Evolutionary conservation across 1,140 invertebrate species (phyloP).

Genomic region (Drosophila burlai): DNA sequence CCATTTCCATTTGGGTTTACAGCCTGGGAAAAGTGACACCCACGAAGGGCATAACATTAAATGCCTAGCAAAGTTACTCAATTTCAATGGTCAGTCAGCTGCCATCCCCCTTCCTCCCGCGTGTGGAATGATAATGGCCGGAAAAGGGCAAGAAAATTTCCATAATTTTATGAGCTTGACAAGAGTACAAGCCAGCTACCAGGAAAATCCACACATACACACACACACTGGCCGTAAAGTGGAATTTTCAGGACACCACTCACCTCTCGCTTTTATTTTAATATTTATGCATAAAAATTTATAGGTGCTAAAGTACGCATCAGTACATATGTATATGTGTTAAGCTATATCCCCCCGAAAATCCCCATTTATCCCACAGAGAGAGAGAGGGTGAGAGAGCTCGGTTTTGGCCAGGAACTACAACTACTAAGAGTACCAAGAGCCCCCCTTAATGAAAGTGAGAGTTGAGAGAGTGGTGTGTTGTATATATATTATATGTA

Average conservation of each 20-base stretch:
- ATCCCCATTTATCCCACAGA: slow-evolving; percentile 1
- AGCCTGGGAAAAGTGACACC: slow-evolving; percentile 47
- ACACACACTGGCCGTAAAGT: slow-evolving; percentile 57
- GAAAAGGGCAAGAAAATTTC: slow-evolving; percentile 77
- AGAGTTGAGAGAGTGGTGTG: neutral
- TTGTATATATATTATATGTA: neutral
- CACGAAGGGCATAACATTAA: slow-evolving; percentile 48
- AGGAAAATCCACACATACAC: neutral
- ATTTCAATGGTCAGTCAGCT: slow-evolving; percentile 50
- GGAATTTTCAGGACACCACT: slow-evolving; percentile 63
- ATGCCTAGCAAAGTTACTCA: slow-evolving; percentile 40
- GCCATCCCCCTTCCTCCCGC: neutral
- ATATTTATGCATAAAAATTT: slow-evolving; percentile 81
- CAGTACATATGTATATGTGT: slow-evolving; percentile 63
- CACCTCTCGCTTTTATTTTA: slow-evolving; percentile 50
- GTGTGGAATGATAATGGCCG: slow-evolving; percentile 53
- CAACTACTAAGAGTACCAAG: neutral
- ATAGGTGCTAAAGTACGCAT: slow-evolving; percentile 78
- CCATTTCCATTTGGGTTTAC: slow-evolving; percentile 18
- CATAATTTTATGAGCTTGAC: slow-evolving; percentile 80
- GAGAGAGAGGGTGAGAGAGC: neutral
- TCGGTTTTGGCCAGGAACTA: slow-evolving; percentile 4
- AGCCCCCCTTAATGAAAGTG: neutral
- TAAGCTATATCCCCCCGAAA: slow-evolving; percentile 10
- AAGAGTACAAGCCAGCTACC: slow-evolving; percentile 18